Evolutionary conservation across 2,888 invertebrate genomes (phyloP).

Genomic region (Stenotaenia linearis): DNA sequence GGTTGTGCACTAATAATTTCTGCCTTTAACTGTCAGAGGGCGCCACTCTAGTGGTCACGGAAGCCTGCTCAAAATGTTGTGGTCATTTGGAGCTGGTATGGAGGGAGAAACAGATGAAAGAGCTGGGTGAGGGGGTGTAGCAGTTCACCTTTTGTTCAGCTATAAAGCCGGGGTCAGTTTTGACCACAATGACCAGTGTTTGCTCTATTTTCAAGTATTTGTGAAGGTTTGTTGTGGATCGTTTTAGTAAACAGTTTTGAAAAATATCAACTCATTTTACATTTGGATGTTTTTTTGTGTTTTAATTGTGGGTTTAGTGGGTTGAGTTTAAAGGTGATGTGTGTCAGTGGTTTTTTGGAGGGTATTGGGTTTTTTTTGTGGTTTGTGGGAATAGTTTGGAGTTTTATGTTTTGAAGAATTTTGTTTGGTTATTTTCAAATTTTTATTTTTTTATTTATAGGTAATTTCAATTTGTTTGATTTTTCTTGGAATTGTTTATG

Average conservation of each 20-base stretch:
- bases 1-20: conserved; percentile 1
- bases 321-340: no score
- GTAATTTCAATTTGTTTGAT: no score
- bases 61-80: background rate
- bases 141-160: background rate
- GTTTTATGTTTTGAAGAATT: no score
- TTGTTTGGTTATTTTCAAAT: no score
- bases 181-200: conserved; percentile 8
- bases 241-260: background rate
- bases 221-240: background rate
- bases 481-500: no score
- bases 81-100: background rate
- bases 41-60: background rate
- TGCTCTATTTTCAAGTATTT: background rate
- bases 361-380: no score
- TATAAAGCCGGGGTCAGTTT: conserved; percentile 5
- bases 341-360: no score
- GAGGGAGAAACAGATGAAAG: background rate
- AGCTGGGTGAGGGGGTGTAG: background rate
- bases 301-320: no score
- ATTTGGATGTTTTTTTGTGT: no score
- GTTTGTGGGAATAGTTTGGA: no score
- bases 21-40: conserved; percentile 7
- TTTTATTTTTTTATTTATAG: no score
- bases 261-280: background rate